A percentile compares a stretch with the other conserved stretches of the same genome.
Conservation (phyloP, 2,888 invertebrate genomes). For the Rhimphoctona megacephalus region DNA sequence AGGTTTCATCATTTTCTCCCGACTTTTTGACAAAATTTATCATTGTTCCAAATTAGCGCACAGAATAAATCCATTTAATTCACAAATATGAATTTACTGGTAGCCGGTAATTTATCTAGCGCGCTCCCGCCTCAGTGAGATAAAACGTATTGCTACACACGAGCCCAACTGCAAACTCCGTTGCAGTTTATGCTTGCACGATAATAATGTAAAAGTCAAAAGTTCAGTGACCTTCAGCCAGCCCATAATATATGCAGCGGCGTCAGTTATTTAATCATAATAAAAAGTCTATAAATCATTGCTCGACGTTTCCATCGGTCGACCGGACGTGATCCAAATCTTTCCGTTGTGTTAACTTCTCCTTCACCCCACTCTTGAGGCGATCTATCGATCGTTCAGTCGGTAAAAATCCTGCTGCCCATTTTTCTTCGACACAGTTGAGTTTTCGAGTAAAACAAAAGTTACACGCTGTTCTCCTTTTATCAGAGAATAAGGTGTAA, state of each 20-base stretch:
- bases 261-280: neutral
- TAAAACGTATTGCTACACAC: constrained; percentile 26
- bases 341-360: neutral
- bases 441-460: no score
- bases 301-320: neutral
- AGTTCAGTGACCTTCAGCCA: constrained; percentile 5
- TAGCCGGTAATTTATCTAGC: constrained; percentile 13
- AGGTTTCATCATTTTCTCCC: neutral
- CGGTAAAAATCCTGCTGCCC: no score
- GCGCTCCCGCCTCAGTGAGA: neutral
- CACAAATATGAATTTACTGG: neutral
- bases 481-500: no score
- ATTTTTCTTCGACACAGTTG: no score
- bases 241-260: neutral
- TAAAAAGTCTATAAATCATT: no score
- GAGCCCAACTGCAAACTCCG: neutral
- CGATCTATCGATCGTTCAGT: neutral
- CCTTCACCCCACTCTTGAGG: neutral
- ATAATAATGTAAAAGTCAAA: neutral
- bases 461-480: no score
- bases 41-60: no score
- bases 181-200: neutral
- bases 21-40: neutral
- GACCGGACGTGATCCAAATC: neutral
- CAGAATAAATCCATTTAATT: neutral